These are phyloP conservation scores for Rhyzopertha dominica DNA, from an alignment of 1,140 invertebrate genomes.

Conservation along the genomic window DNA sequence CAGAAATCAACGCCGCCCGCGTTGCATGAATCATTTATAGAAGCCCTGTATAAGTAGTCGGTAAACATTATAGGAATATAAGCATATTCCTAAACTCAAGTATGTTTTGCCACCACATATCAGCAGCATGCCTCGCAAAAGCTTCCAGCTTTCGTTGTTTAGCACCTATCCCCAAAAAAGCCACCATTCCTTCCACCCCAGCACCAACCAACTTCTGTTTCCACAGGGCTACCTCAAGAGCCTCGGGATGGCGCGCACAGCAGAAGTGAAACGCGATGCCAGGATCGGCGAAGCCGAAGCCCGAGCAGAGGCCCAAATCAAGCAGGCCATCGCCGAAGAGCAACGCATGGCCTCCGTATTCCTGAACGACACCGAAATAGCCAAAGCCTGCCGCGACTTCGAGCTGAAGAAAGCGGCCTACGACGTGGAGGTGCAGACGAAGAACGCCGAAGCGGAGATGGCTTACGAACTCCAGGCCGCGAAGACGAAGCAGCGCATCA, in stretches of 20 bases:
- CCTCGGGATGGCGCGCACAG: slow-evolving; percentile 91
- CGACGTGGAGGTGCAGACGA: slow-evolving; percentile 94
- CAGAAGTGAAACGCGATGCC: slow-evolving; percentile 94
- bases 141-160: too few species aligned
- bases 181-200: slow-evolving; percentile 9
- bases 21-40: too few species aligned
- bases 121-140: too few species aligned
- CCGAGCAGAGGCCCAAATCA: slow-evolving; percentile 78
- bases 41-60: too few species aligned
- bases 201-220: too few species aligned
- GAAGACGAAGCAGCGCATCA: slow-evolving; percentile 92
- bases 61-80: slow-evolving; percentile 2
- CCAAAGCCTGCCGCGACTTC: slow-evolving; percentile 93
- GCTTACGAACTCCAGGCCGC: slow-evolving; percentile 92
- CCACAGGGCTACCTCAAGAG: slow-evolving; percentile 92
- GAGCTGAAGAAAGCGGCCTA: slow-evolving; percentile 96
- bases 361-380: slow-evolving; percentile 93
- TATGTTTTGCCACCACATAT: neutral
- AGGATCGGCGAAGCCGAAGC: slow-evolving; percentile 95
- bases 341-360: slow-evolving; percentile 88
- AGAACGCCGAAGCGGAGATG: slow-evolving; percentile 90
- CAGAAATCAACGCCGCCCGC: too few species aligned
- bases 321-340: slow-evolving; percentile 94
- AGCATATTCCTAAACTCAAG: slow-evolving; percentile 1
- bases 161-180: too few species aligned